These are phyloP conservation scores for Pardosa pseudoannulata DNA, from an alignment of 2,888 invertebrate species.

Conservation along the genomic window DNA sequence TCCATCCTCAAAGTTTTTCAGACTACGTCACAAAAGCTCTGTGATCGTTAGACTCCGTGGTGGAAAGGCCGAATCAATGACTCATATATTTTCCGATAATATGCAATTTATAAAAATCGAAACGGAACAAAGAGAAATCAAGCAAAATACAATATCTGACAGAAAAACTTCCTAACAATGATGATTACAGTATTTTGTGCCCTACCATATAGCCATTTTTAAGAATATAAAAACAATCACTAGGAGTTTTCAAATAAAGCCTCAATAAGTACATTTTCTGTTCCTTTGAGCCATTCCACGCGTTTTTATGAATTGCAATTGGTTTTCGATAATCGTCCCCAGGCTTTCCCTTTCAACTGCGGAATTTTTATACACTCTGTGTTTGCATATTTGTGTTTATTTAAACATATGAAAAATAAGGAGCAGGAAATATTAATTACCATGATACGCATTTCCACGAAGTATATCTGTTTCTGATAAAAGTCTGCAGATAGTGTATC, in stretches of 20 bases:
- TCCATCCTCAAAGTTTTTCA: neutral
- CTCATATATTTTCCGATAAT: constrained; percentile 49
- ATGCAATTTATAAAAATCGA: constrained; percentile 35
- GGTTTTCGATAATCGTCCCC: constrained; percentile 56
- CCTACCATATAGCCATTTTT: constrained; percentile 29
- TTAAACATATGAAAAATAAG: neutral
- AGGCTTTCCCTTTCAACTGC: constrained; percentile 1
- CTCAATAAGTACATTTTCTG: neutral
- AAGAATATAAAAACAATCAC: constrained; percentile 2
- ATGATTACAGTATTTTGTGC: constrained; percentile 58
- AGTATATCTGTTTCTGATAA: too few species aligned
- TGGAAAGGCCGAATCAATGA: constrained; percentile 35
- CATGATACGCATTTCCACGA: too few species aligned
- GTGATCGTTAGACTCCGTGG: neutral
- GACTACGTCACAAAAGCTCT: neutral
- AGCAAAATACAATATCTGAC: constrained; percentile 33
- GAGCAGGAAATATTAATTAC: neutral
- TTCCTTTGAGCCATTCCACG: neutral
- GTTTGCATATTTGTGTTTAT: neutral
- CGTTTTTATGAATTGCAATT: constrained; percentile 29
- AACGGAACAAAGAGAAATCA: neutral
- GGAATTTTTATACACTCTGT: neutral
- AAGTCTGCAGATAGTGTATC: too few species aligned
- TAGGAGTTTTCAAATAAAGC: neutral
- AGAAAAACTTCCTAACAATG: constrained; percentile 46